These are phyloP conservation scores for Flabesymbios commensalis DNA, from an alignment of 2,888 invertebrate species.

Conservation along the genomic window DNA sequence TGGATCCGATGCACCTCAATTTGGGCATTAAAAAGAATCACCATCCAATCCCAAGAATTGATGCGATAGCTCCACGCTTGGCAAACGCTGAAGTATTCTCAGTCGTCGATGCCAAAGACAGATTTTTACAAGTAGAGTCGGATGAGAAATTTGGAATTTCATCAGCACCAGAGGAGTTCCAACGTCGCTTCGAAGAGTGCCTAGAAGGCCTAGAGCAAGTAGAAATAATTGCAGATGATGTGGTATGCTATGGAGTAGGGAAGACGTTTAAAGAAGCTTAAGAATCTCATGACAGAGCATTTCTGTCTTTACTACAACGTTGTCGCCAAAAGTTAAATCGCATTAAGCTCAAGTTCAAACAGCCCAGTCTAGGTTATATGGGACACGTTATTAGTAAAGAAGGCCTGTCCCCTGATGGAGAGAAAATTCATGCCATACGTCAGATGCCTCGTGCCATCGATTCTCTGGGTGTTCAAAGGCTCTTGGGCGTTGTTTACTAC, in stretches of 20 bases:
- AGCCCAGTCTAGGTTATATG: conserved; percentile 24
- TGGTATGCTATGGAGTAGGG: conserved; percentile 31
- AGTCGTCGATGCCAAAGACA: not conserved
- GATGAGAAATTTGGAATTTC: conserved; percentile 31
- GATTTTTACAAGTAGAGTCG: conserved; percentile 36
- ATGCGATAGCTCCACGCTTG: conserved; percentile 29
- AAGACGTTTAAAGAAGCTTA: conserved; percentile 20
- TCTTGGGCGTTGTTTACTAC: conserved; percentile 21
- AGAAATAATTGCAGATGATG: conserved; percentile 34
- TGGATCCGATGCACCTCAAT: conserved; percentile 13
- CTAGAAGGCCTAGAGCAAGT: conserved; percentile 35
- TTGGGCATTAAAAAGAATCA: not conserved
- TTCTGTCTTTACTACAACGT: conserved; percentile 22
- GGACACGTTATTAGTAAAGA: conserved; percentile 29
- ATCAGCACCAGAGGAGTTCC: conserved; percentile 33
- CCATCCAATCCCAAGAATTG: conserved; percentile 11
- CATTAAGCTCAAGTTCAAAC: conserved; percentile 23
- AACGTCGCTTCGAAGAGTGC: conserved; percentile 24
- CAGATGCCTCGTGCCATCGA: conserved; percentile 30
- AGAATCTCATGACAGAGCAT: conserved; percentile 27
- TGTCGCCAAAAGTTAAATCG: conserved; percentile 20
- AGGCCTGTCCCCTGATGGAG: conserved; percentile 26
- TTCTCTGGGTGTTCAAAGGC: conserved; percentile 18
- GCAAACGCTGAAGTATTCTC: not conserved
- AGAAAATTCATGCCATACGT: conserved; percentile 27